phyloP scores from a whole-genome alignment of 2,113 vertebrate species.

The Sigmodon hispidus region DNA sequence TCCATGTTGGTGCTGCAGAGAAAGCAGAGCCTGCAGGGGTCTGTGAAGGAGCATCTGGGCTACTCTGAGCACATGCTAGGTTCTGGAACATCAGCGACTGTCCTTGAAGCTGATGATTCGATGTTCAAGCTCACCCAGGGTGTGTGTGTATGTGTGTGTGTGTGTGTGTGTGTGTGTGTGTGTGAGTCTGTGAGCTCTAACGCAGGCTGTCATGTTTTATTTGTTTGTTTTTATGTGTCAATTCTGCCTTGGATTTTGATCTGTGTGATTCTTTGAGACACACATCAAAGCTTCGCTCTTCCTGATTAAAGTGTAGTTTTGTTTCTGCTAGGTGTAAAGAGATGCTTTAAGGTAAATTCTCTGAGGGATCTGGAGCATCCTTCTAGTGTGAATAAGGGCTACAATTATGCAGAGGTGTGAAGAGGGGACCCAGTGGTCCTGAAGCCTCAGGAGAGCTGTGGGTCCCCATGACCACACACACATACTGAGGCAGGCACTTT shows the following conservation, averaged over 20 bases:
- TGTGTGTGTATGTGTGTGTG: too few relatives aligned
- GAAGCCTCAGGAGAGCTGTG: neutral
- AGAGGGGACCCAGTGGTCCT: neutral
- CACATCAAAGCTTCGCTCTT: neutral
- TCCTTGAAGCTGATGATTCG: neutral
- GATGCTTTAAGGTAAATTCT: neutral
- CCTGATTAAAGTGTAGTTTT: neutral
- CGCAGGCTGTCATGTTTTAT: neutral
- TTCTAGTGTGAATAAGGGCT: neutral
- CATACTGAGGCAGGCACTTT: neutral
- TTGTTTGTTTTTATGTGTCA: neutral
- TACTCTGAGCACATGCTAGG: neutral
- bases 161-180: neutral
- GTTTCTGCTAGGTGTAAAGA: neutral
- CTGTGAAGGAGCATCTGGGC: neutral
- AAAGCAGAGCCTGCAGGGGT: neutral
- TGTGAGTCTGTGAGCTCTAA: neutral
- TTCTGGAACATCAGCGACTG: neutral
- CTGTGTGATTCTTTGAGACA: neutral
- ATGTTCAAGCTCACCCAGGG: neutral
- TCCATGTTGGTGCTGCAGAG: neutral
- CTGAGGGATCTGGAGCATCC: neutral
- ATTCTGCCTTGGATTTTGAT: neutral
- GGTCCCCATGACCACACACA: too few relatives aligned
- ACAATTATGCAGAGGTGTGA: neutral